Evolutionary conservation across 1,140 invertebrate species (phyloP), one percentile per base, ranked within the genome.

Genomic region (Dinoponera quadriceps): DNA sequence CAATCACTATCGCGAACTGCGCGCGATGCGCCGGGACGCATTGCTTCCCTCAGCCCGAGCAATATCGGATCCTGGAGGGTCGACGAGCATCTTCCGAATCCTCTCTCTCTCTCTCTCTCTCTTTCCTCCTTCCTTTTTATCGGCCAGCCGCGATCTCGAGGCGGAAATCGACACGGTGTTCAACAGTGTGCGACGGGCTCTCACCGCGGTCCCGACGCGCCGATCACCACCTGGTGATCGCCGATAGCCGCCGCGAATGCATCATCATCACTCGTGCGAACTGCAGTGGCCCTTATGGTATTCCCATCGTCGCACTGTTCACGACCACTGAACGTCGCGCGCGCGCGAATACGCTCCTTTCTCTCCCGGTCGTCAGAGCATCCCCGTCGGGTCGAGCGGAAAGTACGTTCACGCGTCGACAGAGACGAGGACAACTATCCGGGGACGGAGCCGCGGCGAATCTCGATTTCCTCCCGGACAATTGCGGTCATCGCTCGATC

Each of bases 31-130:
- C 49, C 22, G 60, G 18, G 9, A 33, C 65, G n/a, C 38, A 38
- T 0, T 25, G 65, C 18, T 16, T 71, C 51, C 38, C 18, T n/a
- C 7, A 38, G 51, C 29, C 3, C 51, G 14, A 27, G 55, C 51
- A 80, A 38, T 14, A 33, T 48, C 63, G 25, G 25, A 71, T 77
- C 48, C 27, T 66, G 65, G 59, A 18, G 16, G 48, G 33, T 65
- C 38, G 44, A 57, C 14, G 65, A 48, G 65, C 75, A 80, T 80
- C 75, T 63, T 80, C 62, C 63, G 63, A 68, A 78, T 57, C 38
- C 9, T 44, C 38, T 44, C 38, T 44, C 38, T 11, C 7, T 4
- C 38, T 9, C 38, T 44, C 38, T 11, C 38, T 3, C 38, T 44
- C 38, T 4, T 9, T 44, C 38, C 11, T 9, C 11, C 49, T 55